Percentiles rank a stretch among this genome's conserved stretches.
phyloP scores from a whole-genome alignment of 2,797 vertebrate species.

The Neomorphus geoffroyi region DNA sequence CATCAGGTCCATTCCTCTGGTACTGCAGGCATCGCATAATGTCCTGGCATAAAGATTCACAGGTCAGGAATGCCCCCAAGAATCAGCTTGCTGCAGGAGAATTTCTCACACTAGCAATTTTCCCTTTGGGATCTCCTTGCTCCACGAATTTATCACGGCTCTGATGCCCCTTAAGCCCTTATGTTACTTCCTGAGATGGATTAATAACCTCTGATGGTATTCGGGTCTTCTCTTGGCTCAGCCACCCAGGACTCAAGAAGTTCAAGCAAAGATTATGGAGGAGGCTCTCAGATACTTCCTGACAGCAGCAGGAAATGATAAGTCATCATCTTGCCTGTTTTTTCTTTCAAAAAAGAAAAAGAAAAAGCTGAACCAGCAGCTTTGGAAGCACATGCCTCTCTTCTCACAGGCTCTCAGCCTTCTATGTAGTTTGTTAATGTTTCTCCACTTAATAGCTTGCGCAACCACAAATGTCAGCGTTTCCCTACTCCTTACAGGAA shows the following conservation, averaged over 20 bases:
- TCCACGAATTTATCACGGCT: fast-evolving
- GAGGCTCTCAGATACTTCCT: neutral
- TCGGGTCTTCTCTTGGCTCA: neutral
- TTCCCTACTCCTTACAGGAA: slow-evolving; percentile 48
- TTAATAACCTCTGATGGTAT: neutral
- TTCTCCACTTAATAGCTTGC: neutral
- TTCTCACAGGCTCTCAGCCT: neutral
- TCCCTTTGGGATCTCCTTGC: neutral
- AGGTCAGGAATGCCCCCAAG: neutral
- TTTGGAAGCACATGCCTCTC: neutral
- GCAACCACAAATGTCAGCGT: neutral
- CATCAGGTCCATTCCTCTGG: neutral
- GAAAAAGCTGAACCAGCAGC: neutral
- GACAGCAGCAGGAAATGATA: slow-evolving; percentile 27
- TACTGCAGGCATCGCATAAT: neutral
- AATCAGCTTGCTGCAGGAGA: neutral
- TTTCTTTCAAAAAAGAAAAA: neutral
- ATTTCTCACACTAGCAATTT: neutral
- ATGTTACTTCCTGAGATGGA: neutral
- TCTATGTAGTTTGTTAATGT: neutral
- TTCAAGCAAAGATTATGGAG: neutral
- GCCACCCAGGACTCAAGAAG: neutral
- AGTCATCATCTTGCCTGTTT: neutral
- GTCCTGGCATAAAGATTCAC: neutral
- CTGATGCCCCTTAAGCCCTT: neutral